Percentiles rank a stretch among this genome's conserved stretches.
Evolutionary conservation across 2,113 vertebrate species (phyloP).

Genomic region (Myrmecophaga tridactyla): DNA sequence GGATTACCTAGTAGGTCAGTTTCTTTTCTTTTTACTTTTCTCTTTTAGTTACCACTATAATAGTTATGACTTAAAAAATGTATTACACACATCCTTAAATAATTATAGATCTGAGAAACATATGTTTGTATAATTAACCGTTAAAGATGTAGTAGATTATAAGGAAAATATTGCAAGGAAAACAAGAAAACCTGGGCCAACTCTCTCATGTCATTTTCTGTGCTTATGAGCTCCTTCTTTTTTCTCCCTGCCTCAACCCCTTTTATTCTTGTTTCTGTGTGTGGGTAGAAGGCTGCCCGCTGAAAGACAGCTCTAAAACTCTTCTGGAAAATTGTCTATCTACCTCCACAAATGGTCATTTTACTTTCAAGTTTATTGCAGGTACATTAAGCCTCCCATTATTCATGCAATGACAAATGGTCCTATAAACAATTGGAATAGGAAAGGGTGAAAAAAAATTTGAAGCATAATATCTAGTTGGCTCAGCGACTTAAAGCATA

Average conservation of each 20-base stretch:
- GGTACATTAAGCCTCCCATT: not conserved
- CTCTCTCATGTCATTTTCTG: not conserved
- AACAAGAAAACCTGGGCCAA: not conserved
- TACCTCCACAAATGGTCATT: not conserved
- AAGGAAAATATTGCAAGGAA: not conserved
- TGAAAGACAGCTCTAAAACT: not conserved
- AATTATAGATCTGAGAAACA: slow-evolving; percentile 9
- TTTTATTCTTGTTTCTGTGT: not conserved
- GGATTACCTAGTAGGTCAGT: not conserved
- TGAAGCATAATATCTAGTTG: not conserved
- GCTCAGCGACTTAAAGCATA: not conserved
- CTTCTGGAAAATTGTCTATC: slow-evolving; percentile 31
- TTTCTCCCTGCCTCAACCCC: not conserved
- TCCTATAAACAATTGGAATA: not conserved
- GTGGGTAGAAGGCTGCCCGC: not conserved
- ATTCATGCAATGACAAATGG: not conserved
- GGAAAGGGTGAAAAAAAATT: not conserved
- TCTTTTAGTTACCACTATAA: slow-evolving; percentile 23
- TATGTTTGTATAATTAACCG: not conserved
- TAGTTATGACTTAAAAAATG: slow-evolving; percentile 24
- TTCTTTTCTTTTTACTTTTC: not conserved
- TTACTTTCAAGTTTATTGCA: slow-evolving; percentile 36
- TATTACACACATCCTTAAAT: not conserved
- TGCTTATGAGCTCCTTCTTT: not conserved
- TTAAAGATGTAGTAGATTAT: slow-evolving; percentile 11